phyloP scores from a whole-genome alignment of 2,888 invertebrate species.

The Petrophora chlorosata region DNA sequence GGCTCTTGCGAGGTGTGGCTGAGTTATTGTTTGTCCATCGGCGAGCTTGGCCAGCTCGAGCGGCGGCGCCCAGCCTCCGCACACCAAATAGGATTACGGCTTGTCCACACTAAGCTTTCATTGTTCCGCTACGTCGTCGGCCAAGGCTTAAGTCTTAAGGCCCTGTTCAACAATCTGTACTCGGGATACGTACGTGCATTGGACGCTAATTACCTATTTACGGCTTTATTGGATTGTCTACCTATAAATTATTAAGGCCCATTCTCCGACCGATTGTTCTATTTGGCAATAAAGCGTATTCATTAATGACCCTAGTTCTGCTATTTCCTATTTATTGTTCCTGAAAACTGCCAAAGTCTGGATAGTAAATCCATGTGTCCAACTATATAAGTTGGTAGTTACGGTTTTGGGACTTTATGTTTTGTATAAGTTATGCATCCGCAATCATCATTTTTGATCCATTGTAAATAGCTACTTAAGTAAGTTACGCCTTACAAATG shows the following conservation, averaged over 20 bases:
- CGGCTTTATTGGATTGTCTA: constrained; percentile 40
- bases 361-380: too few relatives aligned
- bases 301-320: constrained; percentile 25
- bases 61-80: constrained; percentile 32
- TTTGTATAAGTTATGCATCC: too few relatives aligned
- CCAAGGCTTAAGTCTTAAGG: constrained; percentile 41
- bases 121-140: constrained; percentile 51
- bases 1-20: constrained; percentile 44
- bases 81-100: constrained; percentile 61
- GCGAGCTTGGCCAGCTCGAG: constrained; percentile 28
- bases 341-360: constrained; percentile 16
- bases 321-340: constrained; percentile 9
- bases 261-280: constrained; percentile 28
- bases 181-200: constrained; percentile 42
- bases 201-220: constrained; percentile 44
- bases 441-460: not conserved
- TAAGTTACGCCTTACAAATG: constrained; percentile 34
- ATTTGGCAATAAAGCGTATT: constrained; percentile 31
- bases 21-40: constrained; percentile 56
- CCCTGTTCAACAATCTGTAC: constrained; percentile 45
- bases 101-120: constrained; percentile 53
- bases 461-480: constrained; percentile 42
- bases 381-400: too few relatives aligned
- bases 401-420: too few relatives aligned
- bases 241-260: constrained; percentile 37